Percentiles rank a stretch among this genome's conserved stretches.
Evolutionary conservation across 2,113 vertebrate species (phyloP).

Genomic region (Cyanocitta stelleri): DNA sequence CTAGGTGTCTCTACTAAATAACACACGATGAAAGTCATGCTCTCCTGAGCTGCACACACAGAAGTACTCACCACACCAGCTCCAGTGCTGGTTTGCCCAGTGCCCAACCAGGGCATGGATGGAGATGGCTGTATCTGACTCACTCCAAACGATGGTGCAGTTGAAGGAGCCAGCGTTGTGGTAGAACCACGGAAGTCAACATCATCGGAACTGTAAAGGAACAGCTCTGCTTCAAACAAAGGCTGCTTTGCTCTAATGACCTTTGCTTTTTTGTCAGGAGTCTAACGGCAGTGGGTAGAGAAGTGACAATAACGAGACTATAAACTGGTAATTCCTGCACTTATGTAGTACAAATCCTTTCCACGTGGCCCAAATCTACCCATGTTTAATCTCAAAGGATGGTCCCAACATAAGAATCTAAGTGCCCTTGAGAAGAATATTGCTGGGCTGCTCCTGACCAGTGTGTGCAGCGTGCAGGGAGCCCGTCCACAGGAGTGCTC

Average conservation of each 20-base stretch:
- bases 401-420: neutral
- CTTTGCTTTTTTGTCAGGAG: neutral
- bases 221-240: neutral
- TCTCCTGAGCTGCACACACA: neutral
- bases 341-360: neutral
- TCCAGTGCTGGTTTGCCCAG: slow-evolving; percentile 93
- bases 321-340: neutral
- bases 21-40: fast-evolving
- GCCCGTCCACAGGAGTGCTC: neutral
- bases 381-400: neutral
- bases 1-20: neutral
- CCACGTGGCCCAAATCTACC: neutral
- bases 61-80: slow-evolving; percentile 86
- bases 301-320: neutral
- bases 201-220: slow-evolving; percentile 88
- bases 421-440: neutral
- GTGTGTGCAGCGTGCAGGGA: neutral
- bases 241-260: neutral
- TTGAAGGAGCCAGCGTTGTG: slow-evolving; percentile 86
- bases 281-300: neutral
- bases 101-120: slow-evolving; percentile 96
- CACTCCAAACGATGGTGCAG: slow-evolving; percentile 74
- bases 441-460: neutral
- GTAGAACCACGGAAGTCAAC: slow-evolving; percentile 90
- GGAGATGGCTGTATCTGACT: slow-evolving; percentile 82